Conservation (phyloP, 1,140 invertebrate species). For the Musca vetustissima region DNA sequence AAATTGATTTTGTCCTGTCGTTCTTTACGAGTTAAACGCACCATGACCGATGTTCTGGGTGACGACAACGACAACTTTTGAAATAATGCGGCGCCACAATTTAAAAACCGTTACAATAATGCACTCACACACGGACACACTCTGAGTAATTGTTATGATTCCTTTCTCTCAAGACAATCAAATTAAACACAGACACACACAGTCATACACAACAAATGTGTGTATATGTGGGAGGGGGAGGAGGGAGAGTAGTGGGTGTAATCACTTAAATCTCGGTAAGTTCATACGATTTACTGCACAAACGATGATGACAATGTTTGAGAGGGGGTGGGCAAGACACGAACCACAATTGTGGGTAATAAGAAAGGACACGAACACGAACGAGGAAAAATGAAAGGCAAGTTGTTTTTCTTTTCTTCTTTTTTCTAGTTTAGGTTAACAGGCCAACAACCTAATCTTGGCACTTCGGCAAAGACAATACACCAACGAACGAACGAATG, state of each 20-base stretch:
- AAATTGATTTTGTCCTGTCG: constrained; percentile 52
- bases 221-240: background rate
- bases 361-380: background rate
- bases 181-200: too few relatives aligned
- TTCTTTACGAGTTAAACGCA: constrained; percentile 54
- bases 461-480: background rate
- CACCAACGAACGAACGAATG: background rate
- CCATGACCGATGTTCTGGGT: constrained; percentile 36
- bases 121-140: constrained; percentile 1
- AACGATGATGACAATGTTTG: too few relatives aligned
- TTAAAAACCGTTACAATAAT: constrained; percentile 10
- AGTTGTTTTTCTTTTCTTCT: constrained; percentile 12
- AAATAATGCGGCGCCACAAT: background rate
- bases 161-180: background rate
- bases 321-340: too few relatives aligned
- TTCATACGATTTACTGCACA: too few relatives aligned
- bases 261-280: background rate
- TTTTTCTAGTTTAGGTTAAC: constrained; percentile 8
- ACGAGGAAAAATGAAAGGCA: background rate
- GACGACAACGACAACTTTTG: background rate
- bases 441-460: background rate
- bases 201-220: background rate
- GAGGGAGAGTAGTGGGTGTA: background rate
- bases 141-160: background rate
- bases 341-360: background rate